Percentiles rank a stretch among this genome's conserved stretches.
Evolutionary conservation across 2,888 invertebrate genomes (phyloP).

Genomic region (Napeogenes inachia): DNA sequence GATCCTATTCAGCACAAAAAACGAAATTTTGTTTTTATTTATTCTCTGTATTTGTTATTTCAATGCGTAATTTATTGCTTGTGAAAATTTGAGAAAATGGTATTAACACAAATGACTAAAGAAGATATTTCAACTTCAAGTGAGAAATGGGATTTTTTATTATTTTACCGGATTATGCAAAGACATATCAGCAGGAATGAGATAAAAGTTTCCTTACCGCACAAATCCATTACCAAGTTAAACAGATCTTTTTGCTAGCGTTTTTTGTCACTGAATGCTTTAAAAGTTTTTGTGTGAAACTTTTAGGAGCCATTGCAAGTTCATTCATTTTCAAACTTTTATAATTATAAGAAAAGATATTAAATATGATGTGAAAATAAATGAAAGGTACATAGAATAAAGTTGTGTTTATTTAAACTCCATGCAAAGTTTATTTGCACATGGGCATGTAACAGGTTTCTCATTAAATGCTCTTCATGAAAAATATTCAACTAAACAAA

Average conservation of each 20-base stretch:
- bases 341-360: constrained; percentile 22
- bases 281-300: constrained; percentile 46
- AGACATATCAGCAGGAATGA: constrained; percentile 52
- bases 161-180: constrained; percentile 56
- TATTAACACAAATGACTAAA: not conserved
- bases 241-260: constrained; percentile 57
- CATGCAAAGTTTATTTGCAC: too few relatives aligned
- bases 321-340: constrained; percentile 21
- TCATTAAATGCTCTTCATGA: too few relatives aligned
- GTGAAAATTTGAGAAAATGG: not conserved
- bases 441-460: too few relatives aligned
- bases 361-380: too few relatives aligned
- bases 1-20: too few relatives aligned
- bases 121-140: not conserved
- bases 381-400: too few relatives aligned
- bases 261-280: constrained; percentile 58
- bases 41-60: too few relatives aligned
- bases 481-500: too few relatives aligned
- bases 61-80: too few relatives aligned
- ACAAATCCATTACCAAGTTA: constrained; percentile 70
- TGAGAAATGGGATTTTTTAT: constrained; percentile 29
- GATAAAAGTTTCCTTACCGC: constrained; percentile 62
- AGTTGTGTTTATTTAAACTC: too few relatives aligned
- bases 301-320: constrained; percentile 45
- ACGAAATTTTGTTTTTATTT: too few relatives aligned